Evolutionary conservation across 2,888 invertebrate species (phyloP), one percentile per base, ranked within the genome.

Genomic region (Xestia c-nigrum): DNA sequence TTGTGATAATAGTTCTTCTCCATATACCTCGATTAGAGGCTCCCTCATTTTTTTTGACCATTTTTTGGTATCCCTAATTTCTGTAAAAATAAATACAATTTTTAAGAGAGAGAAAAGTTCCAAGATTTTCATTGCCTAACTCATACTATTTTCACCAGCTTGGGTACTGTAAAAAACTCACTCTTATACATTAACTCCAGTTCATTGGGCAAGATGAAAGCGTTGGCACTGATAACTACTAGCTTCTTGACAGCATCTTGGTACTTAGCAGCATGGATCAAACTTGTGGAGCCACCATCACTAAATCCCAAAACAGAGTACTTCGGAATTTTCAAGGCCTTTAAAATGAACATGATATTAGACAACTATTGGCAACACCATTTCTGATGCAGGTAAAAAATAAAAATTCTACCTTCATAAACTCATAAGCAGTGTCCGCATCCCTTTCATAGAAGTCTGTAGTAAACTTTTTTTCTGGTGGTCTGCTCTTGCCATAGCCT

Each of bases 291-390:
- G 1, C 98, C 99, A 43, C 99, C 99, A 94, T 99, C 98, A 94
- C 98, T 98, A 98, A 99, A 99, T 1, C 99, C 99, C 74, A 99
- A 90, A 19, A 99, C 89, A 0, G 98, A 98, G 93, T 97, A 98
- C 86, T 97, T 97, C 0, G 97, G 91, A 63, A 98, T 96, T 2
- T 97, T 97, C 16, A 99, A 91, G 63, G 95, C 95, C 97, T 98
- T 40, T 12, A 14, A 57, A 24, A 46, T 76, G 46, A 63, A 65
- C 14, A 57, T 21, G 5, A 52, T n/a, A 16, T 21, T 55, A 19
- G 14, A 55, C 6, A 43, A 21, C 43, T 59, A 72, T 57, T 66
- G 98, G 88, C 78, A 93, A 92, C 73, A 86, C 69, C 0, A 68
- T 19, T 59, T 43, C 6, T 21, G 21, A 43, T 10, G 7, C 24